Evolutionary conservation across 2,888 invertebrate genomes (phyloP).

Genomic region (Heterodera filipjevi): DNA sequence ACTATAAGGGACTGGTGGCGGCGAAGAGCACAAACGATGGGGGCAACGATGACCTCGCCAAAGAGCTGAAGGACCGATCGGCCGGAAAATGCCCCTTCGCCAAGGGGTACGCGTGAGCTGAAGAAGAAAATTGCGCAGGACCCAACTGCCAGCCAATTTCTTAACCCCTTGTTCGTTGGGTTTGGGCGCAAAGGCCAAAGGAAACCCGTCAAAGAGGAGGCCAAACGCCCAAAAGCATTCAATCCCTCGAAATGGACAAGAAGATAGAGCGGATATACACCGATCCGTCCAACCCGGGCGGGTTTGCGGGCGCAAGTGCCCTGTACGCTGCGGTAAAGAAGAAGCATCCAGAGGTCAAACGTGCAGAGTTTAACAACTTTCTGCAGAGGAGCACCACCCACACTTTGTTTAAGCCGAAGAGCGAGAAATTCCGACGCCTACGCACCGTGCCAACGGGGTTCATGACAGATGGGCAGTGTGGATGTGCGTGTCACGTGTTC

Average conservation of each 20-base stretch:
- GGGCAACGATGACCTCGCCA: background rate
- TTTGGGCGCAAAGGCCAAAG: too few relatives aligned
- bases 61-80: background rate
- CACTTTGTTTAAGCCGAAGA: constrained; percentile 15
- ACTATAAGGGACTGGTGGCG: background rate
- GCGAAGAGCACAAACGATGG: background rate
- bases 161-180: background rate
- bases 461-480: constrained; percentile 24
- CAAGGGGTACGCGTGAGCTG: background rate
- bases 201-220: too few relatives aligned
- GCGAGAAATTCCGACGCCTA: background rate
- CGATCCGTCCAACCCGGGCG: background rate
- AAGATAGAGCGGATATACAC: background rate
- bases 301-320: background rate
- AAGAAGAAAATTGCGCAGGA: background rate
- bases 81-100: background rate
- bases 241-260: background rate
- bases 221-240: background rate
- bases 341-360: background rate
- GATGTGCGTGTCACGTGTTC: background rate
- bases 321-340: background rate
- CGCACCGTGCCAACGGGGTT: constrained; percentile 20
- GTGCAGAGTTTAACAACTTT: constrained; percentile 11
- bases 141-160: background rate
- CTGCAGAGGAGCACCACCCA: constrained; percentile 26